Base-by-base conservation (phyloP, 1,140 invertebrate genomes). In the Watersipora subatra region DNA sequence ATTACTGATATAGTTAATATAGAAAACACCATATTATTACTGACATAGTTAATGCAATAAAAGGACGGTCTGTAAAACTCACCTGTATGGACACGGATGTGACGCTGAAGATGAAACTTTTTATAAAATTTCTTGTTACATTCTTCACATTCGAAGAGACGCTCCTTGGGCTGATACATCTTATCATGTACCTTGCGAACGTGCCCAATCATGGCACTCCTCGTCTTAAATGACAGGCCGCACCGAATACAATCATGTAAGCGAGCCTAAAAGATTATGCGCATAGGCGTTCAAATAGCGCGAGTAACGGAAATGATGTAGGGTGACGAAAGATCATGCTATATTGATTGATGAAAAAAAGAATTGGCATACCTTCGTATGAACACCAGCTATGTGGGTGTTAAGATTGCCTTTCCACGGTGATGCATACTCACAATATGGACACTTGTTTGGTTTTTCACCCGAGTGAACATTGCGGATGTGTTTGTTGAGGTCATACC, bases 331-430 rank as follows among this genome's bases (percentile, higher is more conserved):
- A n/a, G n/a, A n/a, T n/a, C n/a, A n/a, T n/a, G n/a, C n/a, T n/a
- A 46, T n/a, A 46, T 12, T 46, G 34, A 46, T n/a, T 46, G 34
- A n/a, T n/a, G n/a, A n/a, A 46, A 7, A 12, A n/a, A 12, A 46
- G 34, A n/a, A 46, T n/a, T 7, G 34, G 34, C n/a, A n/a, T 46
- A 46, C 34, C 34, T 46, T 74, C 28, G 76, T 64, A 69, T 78
- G 76, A 73, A 78, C 75, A 28, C 76, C 76, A 66, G 75, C 75
- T 62, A 78, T 75, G 64, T 78, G 76, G 28, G 76, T 78, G 69
- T 78, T 78, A 1, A 78, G 69, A 67, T 78, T 78, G 24, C 76
- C 76, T 22, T 59, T 59, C 58, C 58, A 59, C 7, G 58, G 58
- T 12, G 58, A 59, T 7, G 58, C 58, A 22, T 59, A 59, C 22